These are phyloP conservation scores for Oxyruncus cristatus DNA, from an alignment of 2,113 vertebrate genomes.

Conservation along the genomic window DNA sequence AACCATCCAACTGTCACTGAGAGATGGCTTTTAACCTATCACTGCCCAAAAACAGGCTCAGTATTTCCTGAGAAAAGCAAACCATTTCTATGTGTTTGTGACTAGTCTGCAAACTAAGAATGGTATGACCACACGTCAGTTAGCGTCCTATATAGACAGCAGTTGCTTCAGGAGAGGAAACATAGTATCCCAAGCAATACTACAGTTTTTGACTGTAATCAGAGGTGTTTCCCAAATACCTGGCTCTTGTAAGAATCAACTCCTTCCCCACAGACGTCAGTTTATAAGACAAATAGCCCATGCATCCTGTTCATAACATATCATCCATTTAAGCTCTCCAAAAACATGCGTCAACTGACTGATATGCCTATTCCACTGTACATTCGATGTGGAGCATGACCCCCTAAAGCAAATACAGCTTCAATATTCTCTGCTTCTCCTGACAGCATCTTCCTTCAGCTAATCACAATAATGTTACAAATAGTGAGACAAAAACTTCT, in stretches of 20 bases:
- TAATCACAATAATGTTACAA: background rate
- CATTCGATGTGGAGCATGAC: background rate
- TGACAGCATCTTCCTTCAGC: background rate
- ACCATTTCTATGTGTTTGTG: background rate
- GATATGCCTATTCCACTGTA: background rate
- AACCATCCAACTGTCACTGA: background rate
- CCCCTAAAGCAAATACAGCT: background rate
- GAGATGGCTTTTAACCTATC: background rate
- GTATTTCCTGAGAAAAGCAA: background rate
- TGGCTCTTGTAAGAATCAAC: background rate
- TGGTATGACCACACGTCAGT: accelerated
- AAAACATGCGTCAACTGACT: background rate
- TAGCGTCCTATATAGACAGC: background rate
- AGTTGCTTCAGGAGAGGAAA: background rate
- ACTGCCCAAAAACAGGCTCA: background rate
- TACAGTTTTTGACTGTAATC: background rate
- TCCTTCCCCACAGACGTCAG: background rate
- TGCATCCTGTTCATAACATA: background rate
- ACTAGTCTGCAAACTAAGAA: background rate
- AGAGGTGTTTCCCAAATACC: background rate
- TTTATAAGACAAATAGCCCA: background rate
- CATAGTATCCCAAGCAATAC: background rate
- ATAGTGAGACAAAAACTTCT: background rate
- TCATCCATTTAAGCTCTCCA: background rate
- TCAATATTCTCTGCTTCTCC: background rate